Percentiles rank a stretch among this genome's conserved stretches.
Evolutionary conservation across 1,140 invertebrate species (phyloP).

Genomic region (Halyomorpha halys): DNA sequence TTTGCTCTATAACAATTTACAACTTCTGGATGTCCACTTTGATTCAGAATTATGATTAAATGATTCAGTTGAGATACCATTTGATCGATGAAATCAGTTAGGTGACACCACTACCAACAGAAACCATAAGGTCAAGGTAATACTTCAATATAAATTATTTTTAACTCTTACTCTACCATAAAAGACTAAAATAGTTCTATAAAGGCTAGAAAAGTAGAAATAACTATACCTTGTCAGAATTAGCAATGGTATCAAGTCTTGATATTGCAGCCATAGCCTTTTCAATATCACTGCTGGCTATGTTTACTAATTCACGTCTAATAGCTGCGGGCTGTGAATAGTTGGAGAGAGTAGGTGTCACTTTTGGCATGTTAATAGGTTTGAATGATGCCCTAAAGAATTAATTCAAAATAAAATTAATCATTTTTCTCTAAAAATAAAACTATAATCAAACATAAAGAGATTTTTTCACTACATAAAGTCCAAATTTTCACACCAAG

Average conservation of each 20-base stretch:
- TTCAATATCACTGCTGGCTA: conserved; percentile 28
- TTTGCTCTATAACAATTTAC: conserved; percentile 29
- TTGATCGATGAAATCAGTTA: conserved; percentile 26
- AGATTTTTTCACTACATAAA: no score
- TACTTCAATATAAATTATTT: no score
- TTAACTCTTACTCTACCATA: no score
- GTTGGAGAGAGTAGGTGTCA: conserved; percentile 23
- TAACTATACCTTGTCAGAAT: conserved; percentile 27
- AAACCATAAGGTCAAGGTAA: no score
- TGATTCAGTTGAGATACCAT: conserved; percentile 28
- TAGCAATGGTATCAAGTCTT: conserved; percentile 28
- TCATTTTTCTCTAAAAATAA: not conserved
- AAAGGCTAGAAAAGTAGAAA: not conserved
- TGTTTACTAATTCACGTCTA: conserved; percentile 28
- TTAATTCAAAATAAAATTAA: conserved; percentile 1
- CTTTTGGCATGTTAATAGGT: conserved; percentile 18
- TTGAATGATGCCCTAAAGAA: conserved; percentile 13
- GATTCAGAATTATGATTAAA: conserved; percentile 28
- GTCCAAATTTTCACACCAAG: no score
- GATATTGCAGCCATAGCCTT: conserved; percentile 28
- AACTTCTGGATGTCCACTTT: conserved; percentile 30
- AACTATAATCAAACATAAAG: no score
- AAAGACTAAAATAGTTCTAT: no score
- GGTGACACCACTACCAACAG: conserved; percentile 25
- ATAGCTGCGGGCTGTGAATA: conserved; percentile 24